Evolutionary conservation across 2,888 invertebrate species (phyloP), one percentile per base, ranked within the genome.

Genomic region (Resseliella maxima): DNA sequence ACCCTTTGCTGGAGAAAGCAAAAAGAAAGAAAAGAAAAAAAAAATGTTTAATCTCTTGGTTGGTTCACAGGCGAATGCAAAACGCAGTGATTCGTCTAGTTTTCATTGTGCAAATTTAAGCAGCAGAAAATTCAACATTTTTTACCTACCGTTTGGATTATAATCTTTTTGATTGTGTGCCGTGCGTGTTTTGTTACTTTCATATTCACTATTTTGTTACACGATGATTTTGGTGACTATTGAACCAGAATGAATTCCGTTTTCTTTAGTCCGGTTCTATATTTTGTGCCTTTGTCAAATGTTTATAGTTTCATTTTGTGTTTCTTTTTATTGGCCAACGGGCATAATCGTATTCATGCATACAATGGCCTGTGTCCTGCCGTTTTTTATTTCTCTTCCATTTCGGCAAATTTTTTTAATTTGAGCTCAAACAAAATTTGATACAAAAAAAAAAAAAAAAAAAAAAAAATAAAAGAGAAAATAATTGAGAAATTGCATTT

Each of bases 151-250:
- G 24, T 24, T 24, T 6, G 8, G 50, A 18, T 3, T n/a, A 27
- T 24, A 59, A 59, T 24, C 59, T 5, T 59, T 27, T 24, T n/a
- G 5, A 24, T 31, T 72, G 72, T 72, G 31, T n/a, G n/a, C n/a
- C n/a, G n/a, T n/a, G n/a, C n/a, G n/a, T n/a, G n/a, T n/a, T n/a
- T n/a, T n/a, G n/a, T n/a, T n/a, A n/a, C n/a, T n/a, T n/a, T n/a
- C n/a, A n/a, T n/a, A n/a, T n/a, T n/a, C n/a, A 72, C 72, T 72
- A 72, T 72, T 50, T 72, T 72, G 72, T 31, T 31, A 8, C n/a
- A n/a, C 72, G 72, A 27, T 72, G 31, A 72, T 8, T 12, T 12
- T 15, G 72, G 35, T 72, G 72, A 72, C 72, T 35, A 72, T 72
- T 72, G 72, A 72, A 72, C 72, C n/a, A 21, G 31, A 72, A 72